These are phyloP conservation scores for Coreoperca whiteheadi DNA, from an alignment of 2,113 vertebrate species.

Conservation along the genomic window DNA sequence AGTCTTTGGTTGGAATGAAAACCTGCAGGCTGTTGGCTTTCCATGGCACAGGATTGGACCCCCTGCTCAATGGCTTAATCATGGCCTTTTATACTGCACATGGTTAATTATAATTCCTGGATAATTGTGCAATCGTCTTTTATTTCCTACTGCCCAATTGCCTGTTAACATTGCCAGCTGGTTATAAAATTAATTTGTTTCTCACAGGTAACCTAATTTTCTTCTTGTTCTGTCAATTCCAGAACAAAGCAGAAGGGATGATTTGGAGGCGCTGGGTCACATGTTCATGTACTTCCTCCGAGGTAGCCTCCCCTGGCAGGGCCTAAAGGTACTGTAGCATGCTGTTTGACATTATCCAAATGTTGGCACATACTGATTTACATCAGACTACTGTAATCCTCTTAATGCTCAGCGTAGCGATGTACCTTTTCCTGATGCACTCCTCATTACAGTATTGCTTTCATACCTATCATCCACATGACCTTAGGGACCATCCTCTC, in stretches of 20 bases:
- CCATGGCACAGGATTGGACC: neutral
- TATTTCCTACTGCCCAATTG: neutral
- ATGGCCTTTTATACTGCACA: neutral
- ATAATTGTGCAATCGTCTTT: neutral
- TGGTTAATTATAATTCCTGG: slow-evolving; percentile 9
- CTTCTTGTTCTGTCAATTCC: slow-evolving; percentile 42
- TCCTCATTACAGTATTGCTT: slow-evolving; percentile 9
- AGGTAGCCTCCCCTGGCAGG: slow-evolving; percentile 98
- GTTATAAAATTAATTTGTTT: slow-evolving; percentile 7
- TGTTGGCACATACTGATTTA: slow-evolving; percentile 6
- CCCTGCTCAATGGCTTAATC: neutral
- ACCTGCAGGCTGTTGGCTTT: slow-evolving; percentile 1
- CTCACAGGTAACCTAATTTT: neutral
- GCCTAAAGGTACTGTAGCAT: slow-evolving; percentile 89
- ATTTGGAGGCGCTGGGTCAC: slow-evolving; percentile 96
- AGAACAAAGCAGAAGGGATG: slow-evolving; percentile 98
- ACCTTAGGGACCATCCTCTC: slow-evolving; percentile 3
- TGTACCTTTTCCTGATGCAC: neutral
- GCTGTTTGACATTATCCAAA: slow-evolving; percentile 10
- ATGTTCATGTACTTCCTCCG: slow-evolving; percentile 99
- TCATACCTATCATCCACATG: neutral
- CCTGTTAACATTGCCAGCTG: neutral
- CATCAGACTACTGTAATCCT: slow-evolving; percentile 12
- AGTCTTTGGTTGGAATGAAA: slow-evolving; percentile 26
- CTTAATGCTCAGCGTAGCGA: neutral